Base-by-base conservation (phyloP, 2,888 invertebrate species). In the Hermaeophaga mercurialis region DNA sequence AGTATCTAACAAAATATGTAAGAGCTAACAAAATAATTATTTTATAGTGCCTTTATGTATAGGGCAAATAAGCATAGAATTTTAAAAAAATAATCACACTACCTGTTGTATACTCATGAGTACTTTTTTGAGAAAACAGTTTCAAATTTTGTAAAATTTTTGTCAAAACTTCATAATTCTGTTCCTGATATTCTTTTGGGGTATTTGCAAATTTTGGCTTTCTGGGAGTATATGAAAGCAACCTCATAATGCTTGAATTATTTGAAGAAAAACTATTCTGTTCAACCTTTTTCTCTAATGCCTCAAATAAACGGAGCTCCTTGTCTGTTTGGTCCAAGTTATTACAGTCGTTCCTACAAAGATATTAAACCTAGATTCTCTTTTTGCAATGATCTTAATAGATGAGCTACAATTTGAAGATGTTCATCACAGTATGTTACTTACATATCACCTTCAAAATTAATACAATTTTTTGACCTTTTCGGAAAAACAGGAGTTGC, bases 301-400 rank as follows among this genome's bases (percentile, higher is more conserved):
- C 73, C 70, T 93, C 91, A 77, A 93, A 93, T 70, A 90, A 83
- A 58, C 84, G 83, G 60, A 91, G 80, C 70, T 90, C 90, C 24
- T 85, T 85, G 54, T 75, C 75, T 12, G 72, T 49, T 11, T 38
- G 19, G 15, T 43, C 41, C 5, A 41, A 41, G 22, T 22, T 11
- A 26, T 22, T 12, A 17, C 3, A 28, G 12, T 43, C 8, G 6
- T 19, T 12, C 12, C 56, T 18, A 18, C 14, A 38, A 38, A n/a
- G n/a, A n/a, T n/a, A n/a, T n/a, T n/a, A n/a, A n/a, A n/a, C n/a
- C n/a, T n/a, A n/a, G n/a, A n/a, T n/a, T n/a, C n/a, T n/a, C n/a
- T n/a, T n/a, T n/a, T n/a, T n/a, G n/a, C n/a, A n/a, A n/a, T n/a
- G n/a, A n/a, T n/a, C n/a, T n/a, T n/a, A n/a, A n/a, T n/a, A n/a